Percentiles rank a stretch among this genome's conserved stretches.
These are phyloP conservation scores for Acromyrmex charruanus DNA, from an alignment of 1,140 invertebrate species.

Conservation along the genomic window DNA sequence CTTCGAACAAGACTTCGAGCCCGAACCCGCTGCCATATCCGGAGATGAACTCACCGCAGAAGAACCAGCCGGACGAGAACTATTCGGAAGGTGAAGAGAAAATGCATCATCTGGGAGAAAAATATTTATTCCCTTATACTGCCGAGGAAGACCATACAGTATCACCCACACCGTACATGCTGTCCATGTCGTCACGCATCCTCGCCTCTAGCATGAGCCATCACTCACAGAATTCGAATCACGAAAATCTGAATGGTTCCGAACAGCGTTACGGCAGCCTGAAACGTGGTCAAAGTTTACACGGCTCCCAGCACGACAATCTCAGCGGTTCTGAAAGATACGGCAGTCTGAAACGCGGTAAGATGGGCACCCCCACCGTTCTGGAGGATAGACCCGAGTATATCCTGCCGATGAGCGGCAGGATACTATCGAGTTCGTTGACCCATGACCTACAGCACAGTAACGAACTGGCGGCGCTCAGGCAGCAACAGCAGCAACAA, in stretches of 20 bases:
- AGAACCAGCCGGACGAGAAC: conserved; percentile 89
- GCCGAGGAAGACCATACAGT: conserved; percentile 87
- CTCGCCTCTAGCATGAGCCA: conserved; percentile 85
- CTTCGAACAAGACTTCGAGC: conserved; percentile 89
- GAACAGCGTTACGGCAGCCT: conserved; percentile 84
- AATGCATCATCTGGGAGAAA: conserved; percentile 90
- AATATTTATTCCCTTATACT: conserved; percentile 93
- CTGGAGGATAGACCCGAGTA: conserved; percentile 83
- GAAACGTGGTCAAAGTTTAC: conserved; percentile 83
- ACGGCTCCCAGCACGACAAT: conserved; percentile 83
- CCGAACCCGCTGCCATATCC: conserved; percentile 92
- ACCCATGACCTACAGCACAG: conserved; percentile 84
- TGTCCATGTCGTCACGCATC: conserved; percentile 84
- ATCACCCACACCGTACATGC: conserved; percentile 86
- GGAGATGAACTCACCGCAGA: conserved; percentile 87
- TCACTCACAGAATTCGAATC: conserved; percentile 87
- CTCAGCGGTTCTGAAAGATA: conserved; percentile 82
- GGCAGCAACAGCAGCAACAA: conserved; percentile 80
- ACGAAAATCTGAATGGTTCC: conserved; percentile 83
- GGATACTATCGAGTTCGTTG: conserved; percentile 84
- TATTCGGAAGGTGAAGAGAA: conserved; percentile 92
- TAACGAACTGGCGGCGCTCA: conserved; percentile 83
- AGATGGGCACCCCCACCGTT: conserved; percentile 81
- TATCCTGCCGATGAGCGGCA: conserved; percentile 84
- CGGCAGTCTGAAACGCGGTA: conserved; percentile 83